phyloP scores from a whole-genome alignment of 1,140 invertebrate genomes.

The Forficula auricularia region DNA sequence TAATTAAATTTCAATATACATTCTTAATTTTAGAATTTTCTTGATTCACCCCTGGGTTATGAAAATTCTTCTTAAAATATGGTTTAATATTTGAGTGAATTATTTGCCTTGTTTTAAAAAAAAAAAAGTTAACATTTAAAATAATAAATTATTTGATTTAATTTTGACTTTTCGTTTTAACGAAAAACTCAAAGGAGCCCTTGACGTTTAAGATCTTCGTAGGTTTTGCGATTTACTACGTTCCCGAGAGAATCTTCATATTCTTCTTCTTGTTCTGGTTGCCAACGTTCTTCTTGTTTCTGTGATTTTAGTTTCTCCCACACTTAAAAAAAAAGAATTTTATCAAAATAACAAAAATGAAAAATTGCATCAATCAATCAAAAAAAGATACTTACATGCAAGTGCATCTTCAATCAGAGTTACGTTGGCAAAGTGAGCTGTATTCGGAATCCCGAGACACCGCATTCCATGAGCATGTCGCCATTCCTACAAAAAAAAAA shows the following conservation, averaged over 20 bases:
- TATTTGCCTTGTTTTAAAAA: too few relatives aligned
- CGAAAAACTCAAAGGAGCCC: constrained; percentile 84
- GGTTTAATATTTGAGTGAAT: too few relatives aligned
- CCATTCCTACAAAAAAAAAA: constrained; percentile 57
- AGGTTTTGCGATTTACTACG: constrained; percentile 96
- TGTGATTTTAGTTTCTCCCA: constrained; percentile 95
- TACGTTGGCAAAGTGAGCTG: constrained; percentile 98
- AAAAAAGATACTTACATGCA: constrained; percentile 42
- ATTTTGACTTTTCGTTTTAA: too few relatives aligned
- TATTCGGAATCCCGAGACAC: constrained; percentile 97
- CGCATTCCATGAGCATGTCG: constrained; percentile 98
- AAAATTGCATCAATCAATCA: constrained; percentile 8
- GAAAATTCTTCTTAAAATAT: too few relatives aligned
- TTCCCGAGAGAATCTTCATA: constrained; percentile 98
- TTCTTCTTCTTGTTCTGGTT: constrained; percentile 93
- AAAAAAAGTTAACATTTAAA: too few relatives aligned
- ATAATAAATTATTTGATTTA: too few relatives aligned
- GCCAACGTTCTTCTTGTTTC: constrained; percentile 90
- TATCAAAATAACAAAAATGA: constrained; percentile 2
- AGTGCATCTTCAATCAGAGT: constrained; percentile 98
- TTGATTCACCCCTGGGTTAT: too few relatives aligned
- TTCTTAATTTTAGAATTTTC: too few relatives aligned
- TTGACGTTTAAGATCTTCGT: constrained; percentile 95
- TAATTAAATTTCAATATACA: too few relatives aligned
- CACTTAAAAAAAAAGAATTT: constrained; percentile 35